Percentiles rank a stretch among this genome's conserved stretches.
Conservation (phyloP, 2,113 vertebrate genomes). For the Nansenia antarctica region DNA sequence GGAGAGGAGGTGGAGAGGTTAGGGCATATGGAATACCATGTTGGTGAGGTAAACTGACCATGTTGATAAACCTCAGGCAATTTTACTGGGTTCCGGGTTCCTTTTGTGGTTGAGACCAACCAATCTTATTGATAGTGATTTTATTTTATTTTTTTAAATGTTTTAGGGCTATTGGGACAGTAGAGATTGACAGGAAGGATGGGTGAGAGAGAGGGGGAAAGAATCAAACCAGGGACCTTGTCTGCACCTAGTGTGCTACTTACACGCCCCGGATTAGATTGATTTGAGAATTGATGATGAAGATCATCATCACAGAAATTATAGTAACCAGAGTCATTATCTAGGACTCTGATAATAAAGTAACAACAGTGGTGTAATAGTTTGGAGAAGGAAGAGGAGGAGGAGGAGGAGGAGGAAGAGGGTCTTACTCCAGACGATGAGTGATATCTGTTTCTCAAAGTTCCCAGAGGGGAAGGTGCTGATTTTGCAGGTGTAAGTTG, state of each 20-base stretch:
- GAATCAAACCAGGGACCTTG: too few relatives aligned
- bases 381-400: neutral
- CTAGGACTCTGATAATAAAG: neutral
- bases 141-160: too few relatives aligned
- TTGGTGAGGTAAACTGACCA: neutral
- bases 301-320: too few relatives aligned
- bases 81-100: neutral
- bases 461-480: constrained; percentile 73
- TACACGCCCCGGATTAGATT: too few relatives aligned
- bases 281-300: too few relatives aligned
- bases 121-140: too few relatives aligned
- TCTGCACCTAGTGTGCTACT: too few relatives aligned
- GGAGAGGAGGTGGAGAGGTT: neutral
- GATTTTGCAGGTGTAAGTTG: constrained; percentile 71
- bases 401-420: neutral
- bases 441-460: constrained; percentile 63
- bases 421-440: constrained; percentile 74
- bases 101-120: too few relatives aligned
- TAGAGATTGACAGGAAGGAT: too few relatives aligned
- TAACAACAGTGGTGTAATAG: neutral
- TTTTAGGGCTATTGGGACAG: too few relatives aligned
- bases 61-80: neutral
- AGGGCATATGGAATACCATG: neutral
- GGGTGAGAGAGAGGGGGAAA: too few relatives aligned
- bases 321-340: too few relatives aligned